Base-by-base conservation (phyloP, 2,888 invertebrate genomes). In the Augochlorella aurata region DNA sequence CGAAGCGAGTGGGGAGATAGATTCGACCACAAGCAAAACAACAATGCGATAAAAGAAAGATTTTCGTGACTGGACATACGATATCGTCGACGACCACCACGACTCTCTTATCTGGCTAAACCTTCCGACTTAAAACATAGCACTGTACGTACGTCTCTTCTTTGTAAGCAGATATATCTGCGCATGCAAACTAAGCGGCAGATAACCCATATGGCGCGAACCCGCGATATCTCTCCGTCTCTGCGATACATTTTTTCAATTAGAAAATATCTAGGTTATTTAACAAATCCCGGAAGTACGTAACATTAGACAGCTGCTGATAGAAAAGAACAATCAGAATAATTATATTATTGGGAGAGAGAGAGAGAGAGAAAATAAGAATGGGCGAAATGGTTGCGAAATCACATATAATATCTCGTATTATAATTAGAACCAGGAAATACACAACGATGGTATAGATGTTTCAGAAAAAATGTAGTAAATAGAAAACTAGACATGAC, bases 81-180 rank as follows among this genome's bases (percentile, higher is more conserved):
- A 76, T 87, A 87, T 81, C 74, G 10, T n/a, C 79, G 12, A 16
- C 80, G 87, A 81, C 87, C 82, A 87, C 87, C 82, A 81, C 82
- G 79, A 77, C 49, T 71, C 18, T 50, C 67, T 84, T 87, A 87
- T 87, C 87, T 49, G n/a, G 10, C 24, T 65, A 47, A 65, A 76
- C 61, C 38, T 69, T 54, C 38, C 61, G 65, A 76, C 77, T 69
- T 44, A 58, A 77, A 75, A 71, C 45, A 18, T 49, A 49, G 47
- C 4, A 8, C 38, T 38, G 38, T 38, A 38, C 38, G 38, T 49
- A 5, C 16, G 52, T 29, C 54, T 63, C 54, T 50, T 72, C 54
- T 49, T 50, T 24, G 38, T 29, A 44, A 10, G 24, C 14, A 12
- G 65, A 65, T 69, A 65, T 66, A 24, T 18, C n/a, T 70, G 66